phyloP scores from a whole-genome alignment of 35 echinoderm and acorn worm genomes.

The Lytechinus variegatus region DNA sequence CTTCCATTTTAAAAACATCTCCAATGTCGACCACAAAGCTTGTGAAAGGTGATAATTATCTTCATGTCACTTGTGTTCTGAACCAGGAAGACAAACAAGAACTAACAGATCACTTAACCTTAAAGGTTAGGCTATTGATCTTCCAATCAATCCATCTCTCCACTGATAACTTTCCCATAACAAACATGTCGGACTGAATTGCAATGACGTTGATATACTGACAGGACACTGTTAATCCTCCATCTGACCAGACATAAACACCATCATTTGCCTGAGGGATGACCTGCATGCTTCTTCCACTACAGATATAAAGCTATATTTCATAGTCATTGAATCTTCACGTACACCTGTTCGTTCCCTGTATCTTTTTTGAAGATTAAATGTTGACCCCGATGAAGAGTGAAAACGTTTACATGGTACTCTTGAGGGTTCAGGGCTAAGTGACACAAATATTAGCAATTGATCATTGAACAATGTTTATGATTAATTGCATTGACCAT shows the following conservation, averaged over 20 bases:
- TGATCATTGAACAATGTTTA: too few species aligned
- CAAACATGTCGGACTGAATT: background rate
- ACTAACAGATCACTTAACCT: background rate
- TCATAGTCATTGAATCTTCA: background rate
- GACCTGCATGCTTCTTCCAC: background rate
- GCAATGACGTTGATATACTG: background rate
- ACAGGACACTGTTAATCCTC: background rate
- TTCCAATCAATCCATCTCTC: background rate
- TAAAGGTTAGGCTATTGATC: background rate
- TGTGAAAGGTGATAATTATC: background rate
- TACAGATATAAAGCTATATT: background rate
- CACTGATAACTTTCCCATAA: background rate
- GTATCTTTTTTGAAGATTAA: background rate
- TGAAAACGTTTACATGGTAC: background rate
- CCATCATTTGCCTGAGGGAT: background rate
- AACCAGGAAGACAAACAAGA: background rate
- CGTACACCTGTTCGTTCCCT: background rate
- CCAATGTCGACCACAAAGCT: background rate
- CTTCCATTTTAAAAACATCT: too few species aligned
- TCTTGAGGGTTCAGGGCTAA: background rate
- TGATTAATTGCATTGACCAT: too few species aligned
- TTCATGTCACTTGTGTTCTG: background rate
- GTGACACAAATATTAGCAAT: too few species aligned
- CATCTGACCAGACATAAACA: background rate
- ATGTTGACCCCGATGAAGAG: background rate